Evolutionary conservation across 2,888 invertebrate genomes (phyloP).

Genomic region (Acanthosepion esculentum): DNA sequence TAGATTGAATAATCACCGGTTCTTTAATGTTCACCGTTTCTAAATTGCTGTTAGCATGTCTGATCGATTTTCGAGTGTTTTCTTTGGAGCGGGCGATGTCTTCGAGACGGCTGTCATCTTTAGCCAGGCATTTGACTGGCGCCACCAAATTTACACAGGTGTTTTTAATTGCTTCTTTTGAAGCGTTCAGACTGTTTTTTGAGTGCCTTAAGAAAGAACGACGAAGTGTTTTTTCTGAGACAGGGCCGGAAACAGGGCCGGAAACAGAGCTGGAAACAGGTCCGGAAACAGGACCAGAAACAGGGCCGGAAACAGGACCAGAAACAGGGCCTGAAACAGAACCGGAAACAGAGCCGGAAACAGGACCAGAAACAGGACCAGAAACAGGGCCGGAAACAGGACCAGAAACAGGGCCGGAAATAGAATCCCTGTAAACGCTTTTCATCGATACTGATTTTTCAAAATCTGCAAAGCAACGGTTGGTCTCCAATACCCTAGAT

Average conservation of each 20-base stretch:
- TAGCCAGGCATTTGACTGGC: not conserved
- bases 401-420: not conserved
- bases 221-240: not conserved
- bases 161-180: not conserved
- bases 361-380: too few species aligned
- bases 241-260: not conserved
- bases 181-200: not conserved
- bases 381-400: not conserved
- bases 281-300: too few species aligned
- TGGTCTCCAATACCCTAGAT: not conserved
- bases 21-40: not conserved
- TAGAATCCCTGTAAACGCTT: not conserved
- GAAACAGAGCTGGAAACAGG: not conserved
- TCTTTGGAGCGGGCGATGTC: not conserved
- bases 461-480: not conserved
- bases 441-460: not conserved
- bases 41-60: constrained; percentile 33
- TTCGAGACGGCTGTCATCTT: not conserved
- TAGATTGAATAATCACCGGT: not conserved
- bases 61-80: not conserved
- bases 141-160: not conserved
- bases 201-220: constrained; percentile 24
- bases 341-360: not conserved
- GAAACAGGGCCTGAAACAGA: too few species aligned
- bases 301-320: not conserved